Evolutionary conservation across 2,888 invertebrate species (phyloP), one percentile per base, ranked within the genome.

Genomic region (Drosophila neonasuta): DNA sequence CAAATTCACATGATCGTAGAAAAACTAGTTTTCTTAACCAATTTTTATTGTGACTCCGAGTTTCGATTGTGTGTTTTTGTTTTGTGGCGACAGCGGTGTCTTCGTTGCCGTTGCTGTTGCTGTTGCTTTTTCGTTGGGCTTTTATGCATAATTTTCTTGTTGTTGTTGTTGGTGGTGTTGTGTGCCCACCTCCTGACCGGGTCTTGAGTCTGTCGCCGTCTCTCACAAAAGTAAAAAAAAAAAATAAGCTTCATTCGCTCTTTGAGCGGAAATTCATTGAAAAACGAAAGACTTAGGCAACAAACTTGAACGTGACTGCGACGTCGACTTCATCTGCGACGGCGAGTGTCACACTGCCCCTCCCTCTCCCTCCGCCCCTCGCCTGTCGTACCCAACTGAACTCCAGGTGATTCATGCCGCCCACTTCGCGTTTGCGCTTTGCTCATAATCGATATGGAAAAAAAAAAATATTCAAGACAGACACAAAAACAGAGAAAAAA

Each of bases 281-380:
- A 80, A 75, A 79, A 80, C 74, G 74, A 86, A 84, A 77, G 86
- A 84, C 83, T 84, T 83, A 86, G 74, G 86, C 77, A 83, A 80
- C 80, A 79, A 84, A 84, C 86, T 83, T 66, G 66, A 75, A 72
- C 68, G 71, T 68, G 79, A 62, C 66, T 58, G 61, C 60, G 50
- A 48, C 61, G 60, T 62, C 44, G 61, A 55, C 61, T 61, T 63
- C 39, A 29, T 54, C 32, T 11, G 32, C 8, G 45, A 41, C 17
- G 1, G 10, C n/a, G 32, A 30, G 29, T 29, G 56, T 32, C 13
- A 20, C 44, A n/a, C 24, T 36, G 15, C 24, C 34, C 1, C 17
- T 9, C 55, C 8, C 11, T 11, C 36, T 17, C 30, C 17, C 39
- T 4, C 15, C 50, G 50, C 10, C 20, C 20, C 13, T 30, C 41